Conservation (phyloP, 2,113 vertebrate species). For the Gallinago media region DNA sequence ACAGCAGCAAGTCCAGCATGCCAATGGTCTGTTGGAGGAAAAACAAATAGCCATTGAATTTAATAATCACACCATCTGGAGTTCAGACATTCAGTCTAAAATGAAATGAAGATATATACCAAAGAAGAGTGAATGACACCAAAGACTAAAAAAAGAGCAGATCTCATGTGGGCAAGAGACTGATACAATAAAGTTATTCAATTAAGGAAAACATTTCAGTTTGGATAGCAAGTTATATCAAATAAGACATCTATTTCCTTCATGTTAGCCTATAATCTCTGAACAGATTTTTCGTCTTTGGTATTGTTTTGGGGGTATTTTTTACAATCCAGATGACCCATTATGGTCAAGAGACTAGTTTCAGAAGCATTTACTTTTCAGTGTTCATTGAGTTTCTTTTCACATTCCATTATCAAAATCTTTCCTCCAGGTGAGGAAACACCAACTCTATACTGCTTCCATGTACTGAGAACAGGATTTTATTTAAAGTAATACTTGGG, state of each 20-base stretch:
- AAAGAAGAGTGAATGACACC: neutral
- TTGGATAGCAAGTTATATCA: neutral
- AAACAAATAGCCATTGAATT: neutral
- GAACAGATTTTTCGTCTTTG: neutral
- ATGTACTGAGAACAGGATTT: neutral
- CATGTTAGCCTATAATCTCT: neutral
- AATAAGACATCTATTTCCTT: neutral
- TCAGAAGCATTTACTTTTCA: neutral
- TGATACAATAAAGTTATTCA: neutral
- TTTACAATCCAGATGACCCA: neutral
- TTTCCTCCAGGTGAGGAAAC: neutral
- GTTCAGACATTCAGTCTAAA: neutral
- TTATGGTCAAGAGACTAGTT: neutral
- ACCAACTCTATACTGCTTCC: neutral
- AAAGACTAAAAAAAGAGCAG: neutral
- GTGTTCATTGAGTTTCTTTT: neutral
- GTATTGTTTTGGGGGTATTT: neutral
- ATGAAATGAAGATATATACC: neutral
- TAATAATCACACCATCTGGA: constrained; percentile 16
- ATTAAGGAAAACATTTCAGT: neutral
- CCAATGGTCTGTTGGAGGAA: neutral
- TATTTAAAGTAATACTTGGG: neutral
- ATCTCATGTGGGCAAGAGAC: neutral
- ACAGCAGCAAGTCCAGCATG: neutral
- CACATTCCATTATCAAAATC: neutral